phyloP scores from a whole-genome alignment of 2,113 vertebrate species.

The Burhinus oedicnemus region DNA sequence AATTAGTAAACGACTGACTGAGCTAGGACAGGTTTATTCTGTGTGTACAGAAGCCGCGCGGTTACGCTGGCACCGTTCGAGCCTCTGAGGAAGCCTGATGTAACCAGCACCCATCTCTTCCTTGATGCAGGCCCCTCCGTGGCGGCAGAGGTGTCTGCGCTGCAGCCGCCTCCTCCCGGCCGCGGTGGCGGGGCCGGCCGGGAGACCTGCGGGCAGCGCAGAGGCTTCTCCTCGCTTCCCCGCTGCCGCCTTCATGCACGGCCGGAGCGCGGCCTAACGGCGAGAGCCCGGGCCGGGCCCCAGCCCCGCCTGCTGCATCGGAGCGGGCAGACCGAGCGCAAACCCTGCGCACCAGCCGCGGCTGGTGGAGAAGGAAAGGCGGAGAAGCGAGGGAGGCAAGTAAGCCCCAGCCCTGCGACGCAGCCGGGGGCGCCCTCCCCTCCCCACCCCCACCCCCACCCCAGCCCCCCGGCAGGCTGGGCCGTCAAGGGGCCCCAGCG shows the following conservation, averaged over 20 bases:
- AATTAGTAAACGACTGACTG: background rate
- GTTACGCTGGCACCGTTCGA: accelerated
- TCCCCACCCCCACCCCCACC: background rate
- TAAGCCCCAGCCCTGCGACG: background rate
- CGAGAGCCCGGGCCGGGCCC: too few relatives aligned
- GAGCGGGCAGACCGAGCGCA: background rate
- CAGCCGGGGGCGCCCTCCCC: background rate
- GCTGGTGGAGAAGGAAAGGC: background rate
- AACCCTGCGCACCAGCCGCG: background rate
- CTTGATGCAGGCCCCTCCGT: accelerated
- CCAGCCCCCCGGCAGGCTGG: background rate
- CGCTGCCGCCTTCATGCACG: background rate
- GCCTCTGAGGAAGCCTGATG: accelerated
- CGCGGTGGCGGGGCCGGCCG: accelerated
- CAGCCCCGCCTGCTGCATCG: background rate
- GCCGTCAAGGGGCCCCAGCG: background rate
- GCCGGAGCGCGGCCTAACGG: background rate
- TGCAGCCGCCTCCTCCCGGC: accelerated
- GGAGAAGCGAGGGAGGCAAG: background rate
- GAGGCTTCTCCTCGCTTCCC: accelerated
- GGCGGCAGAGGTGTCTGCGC: background rate
- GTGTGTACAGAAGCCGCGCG: accelerated
- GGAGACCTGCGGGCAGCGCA: background rate
- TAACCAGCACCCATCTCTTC: accelerated
- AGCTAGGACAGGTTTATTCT: background rate